Percentiles rank a stretch among this genome's conserved stretches.
These are phyloP conservation scores for Plagiodera versicolora DNA, from an alignment of 2,888 invertebrate species.

Conservation along the genomic window DNA sequence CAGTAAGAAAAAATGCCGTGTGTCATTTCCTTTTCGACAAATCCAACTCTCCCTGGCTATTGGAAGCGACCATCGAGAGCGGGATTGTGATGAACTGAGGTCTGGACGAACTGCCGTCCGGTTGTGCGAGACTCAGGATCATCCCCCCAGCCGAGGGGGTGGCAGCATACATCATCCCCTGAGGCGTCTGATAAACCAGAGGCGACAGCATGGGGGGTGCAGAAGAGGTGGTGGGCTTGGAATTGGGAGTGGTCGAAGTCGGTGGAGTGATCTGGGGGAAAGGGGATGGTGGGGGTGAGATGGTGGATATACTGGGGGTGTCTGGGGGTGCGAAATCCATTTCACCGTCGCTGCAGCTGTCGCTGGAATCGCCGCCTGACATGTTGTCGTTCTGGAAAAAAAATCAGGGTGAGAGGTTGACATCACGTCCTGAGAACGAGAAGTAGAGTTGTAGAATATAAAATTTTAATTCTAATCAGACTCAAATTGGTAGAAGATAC, in stretches of 20 bases:
- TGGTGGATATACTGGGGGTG: constrained; percentile 33
- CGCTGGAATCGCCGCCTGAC: constrained; percentile 51
- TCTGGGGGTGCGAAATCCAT: constrained; percentile 41
- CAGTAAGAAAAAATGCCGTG: neutral
- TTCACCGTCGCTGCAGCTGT: constrained; percentile 52
- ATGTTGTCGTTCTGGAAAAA: constrained; percentile 53
- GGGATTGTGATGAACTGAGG: constrained; percentile 74
- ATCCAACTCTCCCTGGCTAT: constrained; percentile 53
- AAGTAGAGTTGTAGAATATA: no score
- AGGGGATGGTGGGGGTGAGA: constrained; percentile 39
- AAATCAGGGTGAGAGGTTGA: neutral
- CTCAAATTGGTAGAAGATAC: no score
- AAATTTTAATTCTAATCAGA: no score
- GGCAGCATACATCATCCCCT: constrained; percentile 56
- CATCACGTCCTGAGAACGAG: no score
- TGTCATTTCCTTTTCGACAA: constrained; percentile 44
- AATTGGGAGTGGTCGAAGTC: constrained; percentile 31
- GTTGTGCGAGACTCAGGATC: constrained; percentile 53
- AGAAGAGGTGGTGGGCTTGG: constrained; percentile 25
- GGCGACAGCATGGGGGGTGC: constrained; percentile 44
- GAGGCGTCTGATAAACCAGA: constrained; percentile 54
- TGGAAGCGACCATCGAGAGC: constrained; percentile 62
- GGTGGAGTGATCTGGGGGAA: constrained; percentile 23
- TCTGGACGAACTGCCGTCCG: constrained; percentile 51
- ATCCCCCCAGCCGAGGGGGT: constrained; percentile 55